Conservation (phyloP, 2,797 vertebrate species). For the Schizopygopsis pylzovi region DNA sequence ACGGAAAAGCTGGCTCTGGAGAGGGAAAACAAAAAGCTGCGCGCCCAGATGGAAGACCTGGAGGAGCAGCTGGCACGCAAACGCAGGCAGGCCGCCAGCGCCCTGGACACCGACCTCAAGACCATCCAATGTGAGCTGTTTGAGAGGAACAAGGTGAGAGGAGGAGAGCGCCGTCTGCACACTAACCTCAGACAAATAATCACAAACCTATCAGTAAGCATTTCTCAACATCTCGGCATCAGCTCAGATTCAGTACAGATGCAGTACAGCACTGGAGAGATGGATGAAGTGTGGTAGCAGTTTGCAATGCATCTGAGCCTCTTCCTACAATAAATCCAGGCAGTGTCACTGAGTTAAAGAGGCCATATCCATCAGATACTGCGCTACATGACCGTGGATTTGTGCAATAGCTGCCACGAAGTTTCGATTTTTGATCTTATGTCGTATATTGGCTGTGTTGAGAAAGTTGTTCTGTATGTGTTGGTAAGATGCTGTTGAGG, state of each 20-base stretch:
- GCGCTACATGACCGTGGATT: background rate
- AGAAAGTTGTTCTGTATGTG: conserved; percentile 7
- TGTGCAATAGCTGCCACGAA: background rate
- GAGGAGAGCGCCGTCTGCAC: conserved; percentile 6
- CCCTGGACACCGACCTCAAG: conserved; percentile 91
- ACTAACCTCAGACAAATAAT: conserved; percentile 21
- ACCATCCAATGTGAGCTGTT: conserved; percentile 92
- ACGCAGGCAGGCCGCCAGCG: conserved; percentile 87
- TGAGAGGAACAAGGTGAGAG: conserved; percentile 92
- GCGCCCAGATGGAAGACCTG: conserved; percentile 88
- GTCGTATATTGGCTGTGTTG: background rate
- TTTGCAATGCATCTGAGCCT: conserved; percentile 19
- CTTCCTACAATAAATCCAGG: conserved; percentile 37
- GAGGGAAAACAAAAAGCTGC: conserved; percentile 95
- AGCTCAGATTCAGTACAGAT: background rate
- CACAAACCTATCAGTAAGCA: background rate
- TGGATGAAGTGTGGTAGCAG: conserved; percentile 15
- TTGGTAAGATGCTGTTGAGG: conserved; percentile 21
- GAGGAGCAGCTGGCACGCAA: conserved; percentile 92
- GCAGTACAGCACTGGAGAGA: background rate
- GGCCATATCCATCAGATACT: conserved; percentile 38
- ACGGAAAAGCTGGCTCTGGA: conserved; percentile 95
- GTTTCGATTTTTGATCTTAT: background rate
- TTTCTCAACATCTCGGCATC: background rate
- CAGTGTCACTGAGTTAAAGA: conserved; percentile 19